Evolutionary conservation across 2,888 invertebrate species (phyloP), one percentile per base, ranked within the genome.

Genomic region (Cylloceria caligata): DNA sequence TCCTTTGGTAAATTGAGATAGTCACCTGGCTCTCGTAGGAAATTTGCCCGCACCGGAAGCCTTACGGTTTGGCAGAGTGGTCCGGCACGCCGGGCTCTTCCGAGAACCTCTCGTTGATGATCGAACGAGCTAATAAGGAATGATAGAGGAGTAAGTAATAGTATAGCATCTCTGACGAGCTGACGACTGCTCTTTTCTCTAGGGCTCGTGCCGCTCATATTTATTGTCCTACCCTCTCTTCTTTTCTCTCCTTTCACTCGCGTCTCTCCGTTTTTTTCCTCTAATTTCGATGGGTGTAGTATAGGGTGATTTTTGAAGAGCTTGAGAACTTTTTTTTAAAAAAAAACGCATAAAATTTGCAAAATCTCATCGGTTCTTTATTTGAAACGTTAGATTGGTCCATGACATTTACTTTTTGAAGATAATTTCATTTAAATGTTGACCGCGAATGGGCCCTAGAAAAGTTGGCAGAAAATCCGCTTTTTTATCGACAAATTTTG

Each of bases 11-110:
- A 83, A 74, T 68, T 73, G 76, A 83, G 77, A 79, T 62, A 85
- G 80, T 84, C 83, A 80, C 81, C 83, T 85, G 84, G 80, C 72
- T 80, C 83, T 80, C 81, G 57, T 34, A 34, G 30, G 81, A 80
- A 77, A 42, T 73, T 69, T 68, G 16, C 67, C 49, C 47, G 55
- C 24, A 73, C 78, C 84, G 81, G 84, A 81, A 68, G 84, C 81
- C 80, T 34, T 79, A 65, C 68, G 64, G 78, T 69, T 77, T 83
- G 49, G 57, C 65, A 65, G 57, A 62, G 74, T 78, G 78, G 73
- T 78, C 73, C 78, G 21, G 47, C 72, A 36, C 64, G 36, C 67
- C 30, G 30, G 49, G 39, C 62, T 77, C 52, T 27, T 36, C 42
- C 52, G 72, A 72, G 77, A 60, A 65, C 45, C 69, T 78, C 57